Evolutionary conservation across 2,113 vertebrate species (phyloP), one percentile per base, ranked within the genome.

Genomic region (Rhinogobius similis): DNA sequence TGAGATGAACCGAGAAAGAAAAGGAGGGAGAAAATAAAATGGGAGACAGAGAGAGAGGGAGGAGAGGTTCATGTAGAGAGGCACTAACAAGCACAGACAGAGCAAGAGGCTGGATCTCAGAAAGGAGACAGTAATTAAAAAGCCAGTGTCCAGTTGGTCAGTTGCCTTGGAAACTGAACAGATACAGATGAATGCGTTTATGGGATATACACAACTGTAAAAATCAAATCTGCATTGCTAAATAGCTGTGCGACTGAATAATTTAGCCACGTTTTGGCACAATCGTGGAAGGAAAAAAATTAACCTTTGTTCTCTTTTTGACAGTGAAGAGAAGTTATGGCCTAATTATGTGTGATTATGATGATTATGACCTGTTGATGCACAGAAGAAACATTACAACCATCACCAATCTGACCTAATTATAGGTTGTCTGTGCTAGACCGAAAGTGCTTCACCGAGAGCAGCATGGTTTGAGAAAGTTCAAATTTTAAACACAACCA

Each of bases 41-140:
- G 43, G 1, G 12, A 44, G 12, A 44, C 2, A 44, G 14, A 44
- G 41, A 44, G 41, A 50, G 48, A 52, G 1, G 8, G n/a, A 11
- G 43, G 41, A 66, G 50, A 55, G 32, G 53, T 71, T 84, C 48
- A 39, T 65, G 14, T 1, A 29, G 65, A 62, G 14, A 36, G 38
- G 52, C 62, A 61, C 18, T 59, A 59, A 32, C 10, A 39, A n/a
- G 58, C 44, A 66, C n/a, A 39, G 70, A 70, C 70, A 63, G 23
- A 64, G 32, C 58, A 29, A 38, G 55, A 13, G 38, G 27, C 62
- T 71, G 64, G 3, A 10, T 26, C 79, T 41, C 67, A 66, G 80
- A 65, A 39, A 77, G 32, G 44, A 73, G 32, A 77, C 75, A 78
- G 73, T 72, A 89, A 87, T 89, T 79, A 87, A 82, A 70, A 55